Evolutionary conservation across 2,888 invertebrate species (phyloP).

Genomic region (Sepioteuthis lessoniana): DNA sequence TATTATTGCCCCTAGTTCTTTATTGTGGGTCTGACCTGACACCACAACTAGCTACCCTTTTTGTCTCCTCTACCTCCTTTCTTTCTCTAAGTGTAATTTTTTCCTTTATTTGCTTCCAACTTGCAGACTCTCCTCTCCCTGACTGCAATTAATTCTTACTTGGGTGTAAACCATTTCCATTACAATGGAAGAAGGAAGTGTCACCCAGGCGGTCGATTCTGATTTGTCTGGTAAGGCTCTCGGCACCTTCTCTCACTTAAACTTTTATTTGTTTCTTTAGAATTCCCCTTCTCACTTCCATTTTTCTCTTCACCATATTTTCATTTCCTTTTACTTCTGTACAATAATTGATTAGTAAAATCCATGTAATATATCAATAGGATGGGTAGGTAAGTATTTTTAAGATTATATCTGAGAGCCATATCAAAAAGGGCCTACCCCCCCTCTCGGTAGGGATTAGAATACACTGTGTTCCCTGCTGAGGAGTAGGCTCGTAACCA

Average conservation of each 20-base stretch:
- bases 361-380: neutral
- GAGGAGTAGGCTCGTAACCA: too few relatives aligned
- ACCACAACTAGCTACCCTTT: too few relatives aligned
- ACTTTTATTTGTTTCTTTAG: neutral
- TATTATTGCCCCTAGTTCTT: too few relatives aligned
- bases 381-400: neutral
- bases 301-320: too few relatives aligned
- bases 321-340: neutral
- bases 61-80: too few relatives aligned
- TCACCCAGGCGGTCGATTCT: neutral
- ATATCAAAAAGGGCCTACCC: too few relatives aligned
- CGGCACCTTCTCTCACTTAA: neutral
- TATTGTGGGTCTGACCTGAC: too few relatives aligned
- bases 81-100: neutral
- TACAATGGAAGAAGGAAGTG: neutral
- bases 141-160: neutral
- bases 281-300: neutral
- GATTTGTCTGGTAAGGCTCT: constrained; percentile 36
- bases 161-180: too few relatives aligned
- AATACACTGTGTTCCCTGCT: too few relatives aligned
- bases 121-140: neutral
- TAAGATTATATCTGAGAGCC: too few relatives aligned
- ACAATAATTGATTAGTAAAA: neutral
- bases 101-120: neutral
- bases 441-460: too few relatives aligned